These are phyloP conservation scores for Heteromormyrus szaboi DNA, from an alignment of 2,797 vertebrate genomes.

Conservation along the genomic window DNA sequence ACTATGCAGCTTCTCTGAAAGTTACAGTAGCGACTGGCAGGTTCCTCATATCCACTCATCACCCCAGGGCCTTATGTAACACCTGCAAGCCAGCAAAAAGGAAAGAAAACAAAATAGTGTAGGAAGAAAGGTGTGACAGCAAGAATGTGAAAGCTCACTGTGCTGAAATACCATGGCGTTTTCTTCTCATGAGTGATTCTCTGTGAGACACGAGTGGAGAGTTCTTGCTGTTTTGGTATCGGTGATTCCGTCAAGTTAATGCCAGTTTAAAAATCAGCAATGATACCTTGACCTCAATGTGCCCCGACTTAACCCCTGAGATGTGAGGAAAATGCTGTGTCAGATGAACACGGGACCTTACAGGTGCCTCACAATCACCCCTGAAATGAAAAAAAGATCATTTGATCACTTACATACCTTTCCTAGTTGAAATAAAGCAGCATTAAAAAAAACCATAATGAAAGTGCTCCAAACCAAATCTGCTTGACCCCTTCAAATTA, in stretches of 20 bases:
- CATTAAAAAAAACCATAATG: not conserved
- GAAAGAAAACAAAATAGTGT: not conserved
- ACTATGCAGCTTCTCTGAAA: not conserved
- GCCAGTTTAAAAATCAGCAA: not conserved
- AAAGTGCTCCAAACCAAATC: not conserved
- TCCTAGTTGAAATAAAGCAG: not conserved
- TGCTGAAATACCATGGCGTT: not conserved
- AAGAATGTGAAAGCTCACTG: not conserved
- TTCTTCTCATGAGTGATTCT: not conserved
- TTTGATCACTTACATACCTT: not conserved
- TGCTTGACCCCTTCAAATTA: not conserved
- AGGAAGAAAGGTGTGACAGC: not conserved
- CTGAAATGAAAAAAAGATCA: not conserved
- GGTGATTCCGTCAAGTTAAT: not conserved
- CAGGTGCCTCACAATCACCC: not conserved
- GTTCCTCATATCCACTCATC: not conserved
- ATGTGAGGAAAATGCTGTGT: not conserved
- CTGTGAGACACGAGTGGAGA: not conserved
- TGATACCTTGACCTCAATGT: not conserved
- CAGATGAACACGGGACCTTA: not conserved
- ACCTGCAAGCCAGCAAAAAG: not conserved
- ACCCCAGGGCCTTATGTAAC: slow-evolving; percentile 1
- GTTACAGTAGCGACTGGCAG: not conserved
- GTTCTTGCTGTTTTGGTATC: not conserved
- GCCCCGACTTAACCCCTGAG: not conserved